Conservation (phyloP, 2,113 vertebrate species). For the Podiceps cristatus region DNA sequence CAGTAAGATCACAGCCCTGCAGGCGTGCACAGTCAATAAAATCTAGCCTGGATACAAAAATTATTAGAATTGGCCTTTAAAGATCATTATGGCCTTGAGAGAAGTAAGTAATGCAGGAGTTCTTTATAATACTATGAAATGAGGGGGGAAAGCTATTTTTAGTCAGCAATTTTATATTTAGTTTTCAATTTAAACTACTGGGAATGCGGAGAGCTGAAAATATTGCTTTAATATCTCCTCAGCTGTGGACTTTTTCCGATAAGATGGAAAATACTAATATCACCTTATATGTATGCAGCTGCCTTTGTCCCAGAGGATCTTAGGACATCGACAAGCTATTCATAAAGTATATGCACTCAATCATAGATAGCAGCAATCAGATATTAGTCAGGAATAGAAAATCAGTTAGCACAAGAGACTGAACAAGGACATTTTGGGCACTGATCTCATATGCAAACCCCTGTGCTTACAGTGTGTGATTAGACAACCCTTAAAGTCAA, state of each 20-base stretch:
- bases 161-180: constrained; percentile 20
- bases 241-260: constrained; percentile 41
- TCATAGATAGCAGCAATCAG: background rate
- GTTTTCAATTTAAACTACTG: constrained; percentile 29
- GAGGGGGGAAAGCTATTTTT: constrained; percentile 16
- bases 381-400: constrained; percentile 22
- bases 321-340: constrained; percentile 8
- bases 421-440: constrained; percentile 2
- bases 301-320: constrained; percentile 23
- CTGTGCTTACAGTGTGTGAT: background rate
- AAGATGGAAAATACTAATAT: constrained; percentile 56
- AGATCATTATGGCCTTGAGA: constrained; percentile 18
- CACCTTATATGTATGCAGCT: constrained; percentile 40
- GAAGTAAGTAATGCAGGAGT: background rate
- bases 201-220: constrained; percentile 47
- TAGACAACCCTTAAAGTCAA: background rate
- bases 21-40: background rate
- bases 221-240: constrained; percentile 64
- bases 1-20: too few species aligned
- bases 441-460: background rate
- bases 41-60: background rate
- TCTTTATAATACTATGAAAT: background rate
- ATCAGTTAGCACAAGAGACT: background rate
- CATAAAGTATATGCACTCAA: constrained; percentile 38
- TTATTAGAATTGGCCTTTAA: constrained; percentile 25